phyloP scores from a whole-genome alignment of 2,113 vertebrate species.

The Mesocricetus auratus region DNA sequence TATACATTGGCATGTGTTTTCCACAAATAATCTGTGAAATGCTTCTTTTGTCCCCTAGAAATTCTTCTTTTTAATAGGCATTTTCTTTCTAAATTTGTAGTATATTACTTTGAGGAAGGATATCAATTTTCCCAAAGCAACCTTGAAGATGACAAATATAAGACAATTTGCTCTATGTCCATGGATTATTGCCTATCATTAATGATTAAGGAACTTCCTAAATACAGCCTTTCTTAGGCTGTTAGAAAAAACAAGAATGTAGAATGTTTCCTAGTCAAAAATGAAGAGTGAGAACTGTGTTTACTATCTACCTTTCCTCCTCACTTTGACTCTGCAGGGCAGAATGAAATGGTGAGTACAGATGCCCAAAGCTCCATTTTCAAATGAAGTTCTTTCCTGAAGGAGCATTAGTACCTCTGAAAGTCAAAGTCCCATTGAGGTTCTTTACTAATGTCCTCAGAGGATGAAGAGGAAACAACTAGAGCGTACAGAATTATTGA shows the following conservation, averaged over 20 bases:
- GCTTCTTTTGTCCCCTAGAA: not conserved
- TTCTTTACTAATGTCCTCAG: not conserved
- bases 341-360: not conserved
- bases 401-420: not conserved
- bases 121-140: not conserved
- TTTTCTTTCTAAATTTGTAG: not conserved
- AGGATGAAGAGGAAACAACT: not conserved
- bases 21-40: not conserved
- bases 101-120: not conserved
- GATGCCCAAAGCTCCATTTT: not conserved
- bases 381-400: not conserved
- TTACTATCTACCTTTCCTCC: accelerated
- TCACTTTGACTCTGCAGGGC: not conserved
- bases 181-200: not conserved
- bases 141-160: not conserved
- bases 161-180: not conserved
- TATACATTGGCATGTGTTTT: not conserved
- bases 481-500: not conserved
- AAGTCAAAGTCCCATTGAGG: not conserved
- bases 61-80: not conserved
- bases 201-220: not conserved
- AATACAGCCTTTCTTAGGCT: not conserved
- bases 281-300: too few species aligned
- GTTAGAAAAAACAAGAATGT: not conserved
- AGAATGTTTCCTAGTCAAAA: not conserved